Conservation (phyloP, 2,888 invertebrate genomes). For the Drosophila lacicola region DNA sequence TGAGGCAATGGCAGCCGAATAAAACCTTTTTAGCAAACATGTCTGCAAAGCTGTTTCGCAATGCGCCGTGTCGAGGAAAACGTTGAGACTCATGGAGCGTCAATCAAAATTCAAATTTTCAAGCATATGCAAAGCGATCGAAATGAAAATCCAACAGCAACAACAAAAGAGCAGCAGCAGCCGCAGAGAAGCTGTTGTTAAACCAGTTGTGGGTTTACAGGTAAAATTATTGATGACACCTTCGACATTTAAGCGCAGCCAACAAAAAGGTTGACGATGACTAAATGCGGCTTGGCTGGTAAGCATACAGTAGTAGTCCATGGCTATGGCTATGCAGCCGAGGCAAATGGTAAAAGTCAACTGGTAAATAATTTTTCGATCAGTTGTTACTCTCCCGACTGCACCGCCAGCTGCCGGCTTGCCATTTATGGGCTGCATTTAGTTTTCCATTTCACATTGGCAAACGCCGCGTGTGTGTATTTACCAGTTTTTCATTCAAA, state of each 20-base stretch:
- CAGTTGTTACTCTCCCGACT: constrained; percentile 31
- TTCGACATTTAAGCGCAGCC: constrained; percentile 72
- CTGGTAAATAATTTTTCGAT: constrained; percentile 59
- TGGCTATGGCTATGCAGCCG: constrained; percentile 34
- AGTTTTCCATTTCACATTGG: constrained; percentile 76
- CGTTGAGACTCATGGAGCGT: constrained; percentile 49
- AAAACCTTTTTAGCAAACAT: constrained; percentile 31
- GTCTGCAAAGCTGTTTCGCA: constrained; percentile 58
- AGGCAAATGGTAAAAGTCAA: constrained; percentile 77
- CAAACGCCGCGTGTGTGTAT: constrained; percentile 23
- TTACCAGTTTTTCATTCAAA: constrained; percentile 53
- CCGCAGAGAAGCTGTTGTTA: constrained; percentile 16
- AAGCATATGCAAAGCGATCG: constrained; percentile 56
- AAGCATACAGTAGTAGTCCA: constrained; percentile 43
- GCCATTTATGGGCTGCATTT: constrained; percentile 69
- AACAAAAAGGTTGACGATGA: constrained; percentile 46
- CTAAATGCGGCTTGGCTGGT: constrained; percentile 55
- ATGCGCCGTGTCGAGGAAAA: constrained; percentile 46
- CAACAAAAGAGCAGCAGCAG: constrained; percentile 36
- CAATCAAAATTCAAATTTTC: constrained; percentile 73
- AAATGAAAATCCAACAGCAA: constrained; percentile 47
- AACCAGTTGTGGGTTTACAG: constrained; percentile 50
- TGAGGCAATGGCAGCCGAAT: constrained; percentile 38
- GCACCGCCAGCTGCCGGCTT: constrained; percentile 53
- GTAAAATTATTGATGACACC: constrained; percentile 73